Conservation (phyloP, 2,113 vertebrate species). For the Trematocara stigmaticum region DNA sequence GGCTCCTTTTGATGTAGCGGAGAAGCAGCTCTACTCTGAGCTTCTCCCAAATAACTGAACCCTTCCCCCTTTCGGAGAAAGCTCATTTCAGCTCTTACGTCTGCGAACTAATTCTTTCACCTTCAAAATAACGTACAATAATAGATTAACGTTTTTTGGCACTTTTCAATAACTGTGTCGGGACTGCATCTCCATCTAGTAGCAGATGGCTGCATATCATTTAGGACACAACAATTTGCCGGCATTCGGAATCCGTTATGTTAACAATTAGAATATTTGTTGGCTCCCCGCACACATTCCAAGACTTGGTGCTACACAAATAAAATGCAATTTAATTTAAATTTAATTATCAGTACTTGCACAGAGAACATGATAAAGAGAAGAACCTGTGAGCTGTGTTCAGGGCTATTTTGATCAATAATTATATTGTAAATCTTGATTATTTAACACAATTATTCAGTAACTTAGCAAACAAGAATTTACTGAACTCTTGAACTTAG, state of each 20-base stretch:
- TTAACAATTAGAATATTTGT: not conserved
- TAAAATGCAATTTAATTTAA: not conserved
- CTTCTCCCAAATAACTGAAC: not conserved
- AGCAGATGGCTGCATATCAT: not conserved
- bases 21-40: not conserved
- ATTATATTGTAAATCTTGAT: not conserved
- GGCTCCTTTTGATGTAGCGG: not conserved
- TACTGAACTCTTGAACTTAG: not conserved
- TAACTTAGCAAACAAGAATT: not conserved
- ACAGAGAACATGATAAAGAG: not conserved
- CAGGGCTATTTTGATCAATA: not conserved
- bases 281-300: not conserved
- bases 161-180: not conserved
- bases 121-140: not conserved
- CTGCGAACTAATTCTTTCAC: not conserved
- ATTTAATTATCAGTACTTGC: not conserved
- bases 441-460: not conserved
- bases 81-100: not conserved
- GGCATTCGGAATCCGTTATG: not conserved
- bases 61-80: not conserved
- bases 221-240: not conserved
- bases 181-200: not conserved
- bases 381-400: not conserved
- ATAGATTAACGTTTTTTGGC: not conserved
- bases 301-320: not conserved